phyloP scores from a whole-genome alignment of 2,113 vertebrate genomes.

The Dipodomys spectabilis region DNA sequence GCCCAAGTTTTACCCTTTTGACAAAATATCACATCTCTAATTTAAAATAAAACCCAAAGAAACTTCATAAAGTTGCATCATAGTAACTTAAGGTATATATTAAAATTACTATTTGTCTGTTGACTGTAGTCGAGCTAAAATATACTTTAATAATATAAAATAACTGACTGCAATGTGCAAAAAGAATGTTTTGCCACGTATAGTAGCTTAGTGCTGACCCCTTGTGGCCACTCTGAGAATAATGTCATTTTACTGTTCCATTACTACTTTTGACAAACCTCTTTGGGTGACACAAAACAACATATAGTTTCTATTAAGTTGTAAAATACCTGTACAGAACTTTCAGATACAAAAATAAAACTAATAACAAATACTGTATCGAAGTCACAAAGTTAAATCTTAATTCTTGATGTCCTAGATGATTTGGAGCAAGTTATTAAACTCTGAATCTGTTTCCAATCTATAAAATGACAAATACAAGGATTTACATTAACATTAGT shows the following conservation, averaged over 20 bases:
- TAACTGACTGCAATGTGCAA: not conserved
- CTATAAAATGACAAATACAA: constrained; percentile 7
- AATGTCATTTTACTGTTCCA: not conserved
- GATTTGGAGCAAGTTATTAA: constrained; percentile 11
- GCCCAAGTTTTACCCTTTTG: not conserved
- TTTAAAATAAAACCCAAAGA: constrained; percentile 32
- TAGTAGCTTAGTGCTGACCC: constrained; percentile 67
- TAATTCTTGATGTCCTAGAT: not conserved
- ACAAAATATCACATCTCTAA: not conserved
- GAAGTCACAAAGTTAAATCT: not conserved
- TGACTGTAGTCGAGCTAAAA: not conserved
- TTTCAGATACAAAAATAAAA: constrained; percentile 25
- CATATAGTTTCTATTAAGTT: constrained; percentile 24
- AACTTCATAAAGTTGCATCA: constrained; percentile 18
- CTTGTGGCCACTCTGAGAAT: constrained; percentile 51
- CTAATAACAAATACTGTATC: not conserved
- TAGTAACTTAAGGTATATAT: constrained; percentile 14
- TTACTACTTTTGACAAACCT: constrained; percentile 1
- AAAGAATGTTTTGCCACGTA: constrained; percentile 32
- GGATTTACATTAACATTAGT: not conserved
- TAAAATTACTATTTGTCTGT: not conserved
- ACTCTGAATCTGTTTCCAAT: constrained; percentile 46
- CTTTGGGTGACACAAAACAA: not conserved
- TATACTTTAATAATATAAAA: constrained; percentile 31
- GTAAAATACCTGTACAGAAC: constrained; percentile 34